Base-by-base conservation (phyloP, 2,888 invertebrate species). In the Thereva nobilitata region DNA sequence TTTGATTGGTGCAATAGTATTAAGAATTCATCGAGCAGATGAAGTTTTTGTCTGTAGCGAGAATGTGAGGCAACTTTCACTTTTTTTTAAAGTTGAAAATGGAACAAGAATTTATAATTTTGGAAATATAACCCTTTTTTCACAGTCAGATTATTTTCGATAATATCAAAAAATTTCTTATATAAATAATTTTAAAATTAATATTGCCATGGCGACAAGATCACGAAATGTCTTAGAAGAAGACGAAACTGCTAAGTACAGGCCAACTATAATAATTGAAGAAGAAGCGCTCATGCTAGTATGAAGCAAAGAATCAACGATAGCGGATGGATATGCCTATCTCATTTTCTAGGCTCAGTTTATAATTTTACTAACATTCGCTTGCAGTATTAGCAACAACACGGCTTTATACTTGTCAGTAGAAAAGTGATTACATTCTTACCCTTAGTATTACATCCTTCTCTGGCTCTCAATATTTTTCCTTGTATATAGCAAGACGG, bases 381-480 rank as follows among this genome's bases (percentile, higher is more conserved):
- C 45, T 12, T 37, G 38, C 38, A 35, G 40, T 55, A 23, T 23
- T 23, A 23, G 55, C 35, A 49, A 7, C 49, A 59, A 6, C 37
- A 49, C 12, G 45, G 49, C 59, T 23, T 23, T 23, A 59, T 59
- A 59, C 49, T 59, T 59, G 59, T 59, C 59, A 37, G 59, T 56
- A 59, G 40, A 59, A 59, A 10, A 59, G 49, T 45, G 34, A 55
- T 40, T n/a, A 55, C 23, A 37, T n/a, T 35, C 47, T 59, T 59
- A 47, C 37, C 59, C 59, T 45, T 59, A 37, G 37, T 59, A 59
- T 59, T 59, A 59, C 59, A 59, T 59, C 59, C 59, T 59, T 49
- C 47, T 59, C 45, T 59, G 45, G 38, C 59, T 59, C 38, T 47
- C 35, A 37, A 23, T 23, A 23, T 23, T 23, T 23, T 23, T 23